Evolutionary conservation across 2,888 invertebrate species (phyloP), one percentile per base, ranked within the genome.

Genomic region (Epiperipatus broadwayi): DNA sequence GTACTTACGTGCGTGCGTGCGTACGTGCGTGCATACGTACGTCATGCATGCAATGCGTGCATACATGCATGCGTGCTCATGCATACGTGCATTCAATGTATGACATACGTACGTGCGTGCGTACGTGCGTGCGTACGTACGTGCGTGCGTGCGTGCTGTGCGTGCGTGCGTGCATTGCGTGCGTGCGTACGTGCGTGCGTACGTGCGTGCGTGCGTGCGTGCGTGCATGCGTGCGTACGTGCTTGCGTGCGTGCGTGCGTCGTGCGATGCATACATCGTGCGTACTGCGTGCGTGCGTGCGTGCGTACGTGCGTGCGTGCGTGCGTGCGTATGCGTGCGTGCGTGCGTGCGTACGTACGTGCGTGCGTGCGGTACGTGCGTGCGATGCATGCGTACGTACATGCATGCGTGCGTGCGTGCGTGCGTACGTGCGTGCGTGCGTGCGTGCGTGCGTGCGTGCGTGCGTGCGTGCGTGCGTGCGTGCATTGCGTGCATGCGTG

Each of bases 371-470:
- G n/a, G n/a, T n/a, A n/a, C n/a, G n/a, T n/a, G n/a, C n/a, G n/a
- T n/a, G n/a, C 34, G 21, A 20, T 25, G 35, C 34, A 25, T 32
- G 35, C 16, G 31, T 31, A 31, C 34, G 31, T 25, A 29, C 39
- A 22, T 41, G 25, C 28, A 27, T 38, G 36, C 25, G 29, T 31
- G 31, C 37, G 15, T 35, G 35, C 32, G 36, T 28, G 31, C 36
- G 37, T 33, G 33, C 39, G 36, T 32, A 20, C 15, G 22, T 44
- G 37, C 29, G 33, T 12, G 39, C 12, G 32, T 35, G 22, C 5
- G 29, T 34, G 34, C 25, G 19, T 35, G 21, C 10, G 19, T 37
- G 37, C 4, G 10, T 18, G 5, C 14, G 5, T 21, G 5, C 27
- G 27, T 25, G 27, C 27, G 27, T 25, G 27, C 27, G 27, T 25